Conservation (phyloP, 1,140 invertebrate species). For the Zaprionus kolodkinae region DNA sequence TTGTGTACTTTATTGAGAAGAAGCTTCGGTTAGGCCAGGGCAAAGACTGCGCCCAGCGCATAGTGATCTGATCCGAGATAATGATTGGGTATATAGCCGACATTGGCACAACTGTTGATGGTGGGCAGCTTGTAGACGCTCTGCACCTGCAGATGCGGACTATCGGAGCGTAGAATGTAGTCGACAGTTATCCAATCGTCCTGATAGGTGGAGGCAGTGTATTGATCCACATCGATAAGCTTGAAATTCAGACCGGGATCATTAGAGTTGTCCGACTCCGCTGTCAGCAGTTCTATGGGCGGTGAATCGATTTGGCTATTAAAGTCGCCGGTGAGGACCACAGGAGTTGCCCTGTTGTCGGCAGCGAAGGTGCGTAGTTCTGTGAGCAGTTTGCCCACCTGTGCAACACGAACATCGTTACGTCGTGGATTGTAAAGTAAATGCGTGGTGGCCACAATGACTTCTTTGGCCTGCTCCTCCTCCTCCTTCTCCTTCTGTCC, state of each 20-base stretch:
- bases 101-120: constrained; percentile 85
- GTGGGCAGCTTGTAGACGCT: constrained; percentile 88
- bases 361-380: constrained; percentile 91
- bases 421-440: constrained; percentile 96
- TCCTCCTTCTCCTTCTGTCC: constrained; percentile 69
- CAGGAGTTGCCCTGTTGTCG: constrained; percentile 85
- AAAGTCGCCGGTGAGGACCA: constrained; percentile 95
- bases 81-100: constrained; percentile 89
- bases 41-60: constrained; percentile 85
- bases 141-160: constrained; percentile 54
- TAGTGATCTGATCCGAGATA: constrained; percentile 91
- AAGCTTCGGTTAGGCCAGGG: constrained; percentile 44
- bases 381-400: constrained; percentile 91
- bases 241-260: constrained; percentile 30
- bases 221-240: constrained; percentile 80
- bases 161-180: constrained; percentile 89
- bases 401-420: constrained; percentile 94
- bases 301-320: constrained; percentile 90
- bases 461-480: constrained; percentile 66
- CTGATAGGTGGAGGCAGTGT: constrained; percentile 89
- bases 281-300: constrained; percentile 85
- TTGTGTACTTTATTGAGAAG: constrained; percentile 11
- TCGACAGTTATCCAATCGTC: constrained; percentile 92
- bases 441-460: constrained; percentile 96
- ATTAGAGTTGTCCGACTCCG: background rate